Base-by-base conservation (phyloP, 1,140 invertebrate species). In the Aphaenogaster rudis region DNA sequence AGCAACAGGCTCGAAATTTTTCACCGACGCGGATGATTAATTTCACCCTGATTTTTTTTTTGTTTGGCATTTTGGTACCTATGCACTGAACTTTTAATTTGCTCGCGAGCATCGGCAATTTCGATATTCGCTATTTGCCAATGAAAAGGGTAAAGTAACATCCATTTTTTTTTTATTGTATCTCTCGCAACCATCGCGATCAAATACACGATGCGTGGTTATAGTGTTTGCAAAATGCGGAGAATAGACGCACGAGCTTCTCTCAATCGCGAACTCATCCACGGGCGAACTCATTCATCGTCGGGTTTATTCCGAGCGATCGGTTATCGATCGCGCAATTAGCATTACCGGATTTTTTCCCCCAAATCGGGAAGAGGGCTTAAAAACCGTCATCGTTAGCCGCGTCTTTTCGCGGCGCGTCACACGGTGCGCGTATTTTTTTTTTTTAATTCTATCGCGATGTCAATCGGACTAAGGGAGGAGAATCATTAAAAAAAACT, bases 401-500 rank as follows among this genome's bases (percentile, higher is more conserved):
- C 61, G 15, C 45, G 11, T 79, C 39, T 54, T 66, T 79, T 15
- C 45, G 36, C 48, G 15, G 15, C 48, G 15, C 36, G 15, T 66
- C 9, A 21, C 50, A 42, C 6, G 3, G 28, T 36, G 4, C 50
- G 54, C 17, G n/a, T 4, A 21, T 45, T 61, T 74, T 33, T n/a
- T 67, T 42, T 33, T 45, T 48, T 28, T 72, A 57, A 33, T 45
- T 74, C 28, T 33, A 82, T 52, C 50, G 67, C 33, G 45, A 67
- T 77, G 74, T 80, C 80, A 81, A 88, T 89, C 81, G 69, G 78
- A 80, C 54, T 54, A 59, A 9, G 48, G 17, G 77, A 88, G 36
- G 77, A 88, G 28, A 78, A 76, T 81, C 76, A 81, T 21, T 59
- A 71, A 64, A 54, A 86, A 63, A 59, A 90, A 80, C 79, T 78